Evolutionary conservation across 2,888 invertebrate species (phyloP).

Genomic region (Altica lythri): DNA sequence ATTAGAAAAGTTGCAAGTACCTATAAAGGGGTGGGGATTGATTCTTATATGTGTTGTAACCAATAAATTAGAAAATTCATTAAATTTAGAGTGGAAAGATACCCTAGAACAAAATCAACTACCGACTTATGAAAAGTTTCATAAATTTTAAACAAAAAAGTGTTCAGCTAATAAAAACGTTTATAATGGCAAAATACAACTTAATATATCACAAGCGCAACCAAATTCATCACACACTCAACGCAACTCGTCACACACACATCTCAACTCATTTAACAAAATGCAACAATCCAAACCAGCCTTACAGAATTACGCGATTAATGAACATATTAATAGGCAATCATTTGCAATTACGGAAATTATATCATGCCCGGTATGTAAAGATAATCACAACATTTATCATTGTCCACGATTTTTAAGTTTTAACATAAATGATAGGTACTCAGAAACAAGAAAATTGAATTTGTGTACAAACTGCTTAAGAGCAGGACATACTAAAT

Average conservation of each 20-base stretch:
- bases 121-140: constrained; percentile 1
- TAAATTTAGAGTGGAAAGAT: constrained; percentile 1
- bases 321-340: neutral
- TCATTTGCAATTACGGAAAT: neutral
- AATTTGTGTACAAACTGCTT: constrained; percentile 11
- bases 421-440: neutral
- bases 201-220: too few species aligned
- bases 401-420: constrained; percentile 2
- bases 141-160: neutral
- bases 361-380: neutral
- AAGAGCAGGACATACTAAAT: constrained; percentile 4
- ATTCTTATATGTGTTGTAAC: neutral
- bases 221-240: too few species aligned
- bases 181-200: too few species aligned
- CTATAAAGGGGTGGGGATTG: neutral
- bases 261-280: too few species aligned
- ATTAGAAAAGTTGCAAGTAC: constrained; percentile 4
- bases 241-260: too few species aligned
- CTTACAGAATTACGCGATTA: neutral
- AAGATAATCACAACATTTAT: neutral
- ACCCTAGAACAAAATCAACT: neutral
- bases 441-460: neutral
- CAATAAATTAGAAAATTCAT: neutral
- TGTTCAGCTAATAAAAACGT: neutral
- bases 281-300: neutral